A percentile compares a stretch with the other conserved stretches of the same genome.
These are phyloP conservation scores for Anabacerthia variegaticeps DNA, from an alignment of 2,797 vertebrate genomes.

Conservation along the genomic window DNA sequence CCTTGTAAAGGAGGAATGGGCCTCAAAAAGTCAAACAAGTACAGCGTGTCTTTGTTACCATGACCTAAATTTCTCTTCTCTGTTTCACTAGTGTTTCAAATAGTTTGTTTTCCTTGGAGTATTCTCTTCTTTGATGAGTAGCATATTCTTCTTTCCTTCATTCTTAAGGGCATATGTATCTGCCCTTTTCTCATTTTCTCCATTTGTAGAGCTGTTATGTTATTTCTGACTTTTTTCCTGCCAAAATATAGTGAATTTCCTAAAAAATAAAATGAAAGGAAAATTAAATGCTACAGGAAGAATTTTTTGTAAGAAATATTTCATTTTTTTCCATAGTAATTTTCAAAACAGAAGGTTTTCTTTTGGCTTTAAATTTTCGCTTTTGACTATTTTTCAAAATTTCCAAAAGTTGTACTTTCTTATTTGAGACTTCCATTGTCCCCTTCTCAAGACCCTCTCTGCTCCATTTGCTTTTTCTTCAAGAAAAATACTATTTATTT, in stretches of 20 bases:
- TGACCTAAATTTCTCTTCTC: not conserved
- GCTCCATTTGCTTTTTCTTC: not conserved
- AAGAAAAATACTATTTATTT: not conserved
- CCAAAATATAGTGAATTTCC: not conserved
- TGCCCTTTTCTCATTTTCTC: not conserved
- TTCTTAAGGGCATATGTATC: not conserved
- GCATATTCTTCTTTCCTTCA: not conserved
- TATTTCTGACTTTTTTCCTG: not conserved
- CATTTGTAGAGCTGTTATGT: not conserved
- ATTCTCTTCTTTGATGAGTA: not conserved
- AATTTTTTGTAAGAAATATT: not conserved
- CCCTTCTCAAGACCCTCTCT: not conserved
- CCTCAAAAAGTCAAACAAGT: not conserved
- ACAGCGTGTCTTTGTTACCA: not conserved
- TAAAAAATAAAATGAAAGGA: not conserved
- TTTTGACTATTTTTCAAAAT: not conserved
- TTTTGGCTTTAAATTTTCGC: not conserved
- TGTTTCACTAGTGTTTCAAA: not conserved
- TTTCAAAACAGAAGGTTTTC: not conserved
- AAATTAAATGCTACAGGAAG: not conserved
- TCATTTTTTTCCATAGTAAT: not conserved
- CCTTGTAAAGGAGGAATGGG: not conserved
- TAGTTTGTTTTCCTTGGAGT: not conserved
- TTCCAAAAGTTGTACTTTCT: not conserved
- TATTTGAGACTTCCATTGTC: not conserved